Evolutionary conservation across 1,140 invertebrate genomes (phyloP).

Genomic region (Trachymyrmex cornetzi): DNA sequence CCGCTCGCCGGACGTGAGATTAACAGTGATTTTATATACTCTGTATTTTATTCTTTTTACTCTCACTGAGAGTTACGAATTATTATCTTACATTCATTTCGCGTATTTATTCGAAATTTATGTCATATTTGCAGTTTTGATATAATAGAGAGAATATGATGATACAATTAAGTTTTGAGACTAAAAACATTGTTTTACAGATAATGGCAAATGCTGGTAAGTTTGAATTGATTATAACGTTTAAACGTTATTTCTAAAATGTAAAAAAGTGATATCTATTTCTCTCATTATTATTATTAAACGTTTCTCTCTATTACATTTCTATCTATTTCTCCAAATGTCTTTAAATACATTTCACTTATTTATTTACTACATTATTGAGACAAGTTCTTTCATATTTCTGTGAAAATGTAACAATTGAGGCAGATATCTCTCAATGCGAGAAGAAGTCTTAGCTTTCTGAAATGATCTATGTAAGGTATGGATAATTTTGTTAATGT

Average conservation of each 20-base stretch:
- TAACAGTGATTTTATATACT: constrained; percentile 28
- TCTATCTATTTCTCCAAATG: not conserved
- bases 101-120: not conserved
- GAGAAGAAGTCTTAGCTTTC: not conserved
- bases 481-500: constrained; percentile 31
- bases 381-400: not conserved
- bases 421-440: not conserved
- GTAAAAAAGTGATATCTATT: not conserved
- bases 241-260: not conserved
- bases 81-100: not conserved
- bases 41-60: not conserved
- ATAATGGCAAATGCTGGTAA: not conserved
- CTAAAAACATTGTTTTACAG: not conserved
- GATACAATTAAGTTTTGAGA: not conserved
- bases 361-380: not conserved
- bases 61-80: not conserved
- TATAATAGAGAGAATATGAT: not conserved
- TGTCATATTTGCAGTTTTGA: not conserved
- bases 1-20: not conserved
- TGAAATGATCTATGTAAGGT: constrained; percentile 27
- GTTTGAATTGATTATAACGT: no score
- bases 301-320: not conserved
- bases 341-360: not conserved
- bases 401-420: not conserved
- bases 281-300: not conserved